Evolutionary conservation across 2,888 invertebrate genomes (phyloP).

Genomic region (Cantharis rustica): DNA sequence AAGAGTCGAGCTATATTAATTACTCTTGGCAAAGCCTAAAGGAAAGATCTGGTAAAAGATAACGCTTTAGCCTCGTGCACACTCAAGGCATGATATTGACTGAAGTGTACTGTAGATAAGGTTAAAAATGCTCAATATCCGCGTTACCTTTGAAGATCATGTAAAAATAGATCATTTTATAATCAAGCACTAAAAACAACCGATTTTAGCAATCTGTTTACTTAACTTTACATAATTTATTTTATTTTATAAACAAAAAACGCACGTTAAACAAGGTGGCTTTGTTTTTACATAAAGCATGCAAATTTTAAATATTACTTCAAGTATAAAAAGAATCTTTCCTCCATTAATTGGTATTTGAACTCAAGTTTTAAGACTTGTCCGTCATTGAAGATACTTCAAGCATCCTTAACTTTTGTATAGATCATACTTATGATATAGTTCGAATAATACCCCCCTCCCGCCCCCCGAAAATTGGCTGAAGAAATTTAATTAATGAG

Average conservation of each 20-base stretch:
- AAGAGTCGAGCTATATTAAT: background rate
- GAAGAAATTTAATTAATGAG: too few species aligned
- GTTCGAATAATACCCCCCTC: too few species aligned
- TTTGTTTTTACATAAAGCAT: background rate
- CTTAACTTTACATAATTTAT: background rate
- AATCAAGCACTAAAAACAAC: slow-evolving; percentile 1
- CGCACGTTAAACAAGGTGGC: background rate
- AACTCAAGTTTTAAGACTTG: background rate
- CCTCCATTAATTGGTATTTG: background rate
- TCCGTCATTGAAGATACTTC: background rate
- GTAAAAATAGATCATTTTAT: slow-evolving; percentile 1
- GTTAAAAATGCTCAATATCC: background rate
- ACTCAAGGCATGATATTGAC: background rate
- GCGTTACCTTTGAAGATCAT: slow-evolving; percentile 1
- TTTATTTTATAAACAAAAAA: background rate
- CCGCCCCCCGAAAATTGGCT: too few species aligned
- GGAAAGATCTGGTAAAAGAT: background rate
- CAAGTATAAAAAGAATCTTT: background rate
- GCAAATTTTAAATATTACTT: background rate
- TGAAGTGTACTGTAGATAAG: background rate
- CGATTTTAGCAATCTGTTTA: slow-evolving; percentile 1
- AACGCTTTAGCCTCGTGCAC: background rate
- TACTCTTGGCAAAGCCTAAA: background rate
- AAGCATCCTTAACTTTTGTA: too few species aligned
- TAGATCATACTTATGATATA: too few species aligned